Base-by-base conservation (phyloP, 2,888 invertebrate genomes). In the Heliconius erato region DNA sequence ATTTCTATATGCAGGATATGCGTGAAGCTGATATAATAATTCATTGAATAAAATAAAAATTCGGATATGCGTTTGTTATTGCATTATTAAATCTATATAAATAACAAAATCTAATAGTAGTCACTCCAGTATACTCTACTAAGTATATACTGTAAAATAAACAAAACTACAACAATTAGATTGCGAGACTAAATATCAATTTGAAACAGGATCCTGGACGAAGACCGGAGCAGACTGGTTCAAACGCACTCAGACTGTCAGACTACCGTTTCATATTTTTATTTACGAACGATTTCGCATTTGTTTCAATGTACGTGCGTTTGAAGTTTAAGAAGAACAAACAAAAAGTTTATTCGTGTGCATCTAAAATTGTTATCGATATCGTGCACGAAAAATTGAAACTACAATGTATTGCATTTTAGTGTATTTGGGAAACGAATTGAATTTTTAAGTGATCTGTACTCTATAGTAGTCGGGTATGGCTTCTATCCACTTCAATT, bases 141-240 rank as follows among this genome's bases (percentile, higher is more conserved):
- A 54, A 54, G 54, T 54, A 54, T 54, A 54, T 19, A 54, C 54
- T 54, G 14, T 54, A 32, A 81, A 79, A 79, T 79, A 74, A 76
- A 79, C 28, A 67, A 74, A 63, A 49, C 78, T 69, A 49, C 72
- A 49, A 19, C 77, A 32, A 76, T 68, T 82, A 74, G 26, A 71
- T 72, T 79, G 79, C 69, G 65, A 71, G 59, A 82, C 82, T 82
- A 79, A 82, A 82, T 76, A 76, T 79, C 82, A 82, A 79, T 77
- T 79, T 71, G 69, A 65, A 79, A 79, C 68, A 68, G 28, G 68
- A 78, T 44, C 71, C 44, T 65, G 74, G 72, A 67, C 76, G 26
- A 54, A n/a, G n/a, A 59, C n/a, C 74, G n/a, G 59, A 32, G 63
- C 63, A 40, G 71, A 65, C 82, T 82, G 71, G 69, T 79, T n/a